These are phyloP conservation scores for Tenthredo scrophulariae DNA, from an alignment of 2,888 invertebrate genomes.

Conservation along the genomic window DNA sequence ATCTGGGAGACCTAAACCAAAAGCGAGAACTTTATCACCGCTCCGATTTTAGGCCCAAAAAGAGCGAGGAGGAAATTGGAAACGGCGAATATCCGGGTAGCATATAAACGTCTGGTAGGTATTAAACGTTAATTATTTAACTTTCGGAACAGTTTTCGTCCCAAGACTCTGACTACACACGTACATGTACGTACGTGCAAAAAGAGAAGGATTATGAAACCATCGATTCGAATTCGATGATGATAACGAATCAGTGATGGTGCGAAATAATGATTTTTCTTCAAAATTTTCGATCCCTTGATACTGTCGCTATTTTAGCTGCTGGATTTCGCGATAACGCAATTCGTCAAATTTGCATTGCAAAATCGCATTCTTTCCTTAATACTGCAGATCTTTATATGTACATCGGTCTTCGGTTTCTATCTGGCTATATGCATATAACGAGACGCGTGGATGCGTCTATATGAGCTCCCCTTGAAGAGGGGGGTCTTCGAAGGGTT, in stretches of 20 bases:
- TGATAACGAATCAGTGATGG: too few relatives aligned
- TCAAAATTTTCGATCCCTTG: neutral
- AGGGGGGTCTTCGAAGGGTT: slow-evolving; percentile 6
- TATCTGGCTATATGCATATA: neutral
- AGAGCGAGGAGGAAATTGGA: neutral
- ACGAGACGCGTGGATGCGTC: too few relatives aligned
- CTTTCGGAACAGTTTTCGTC: neutral
- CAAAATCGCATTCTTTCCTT: neutral
- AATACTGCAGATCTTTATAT: neutral
- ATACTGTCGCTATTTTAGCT: neutral
- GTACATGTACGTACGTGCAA: neutral
- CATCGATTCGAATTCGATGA: neutral
- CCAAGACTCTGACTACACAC: neutral
- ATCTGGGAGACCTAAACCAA: slow-evolving; percentile 11
- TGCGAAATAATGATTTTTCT: neutral
- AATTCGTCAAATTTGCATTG: neutral
- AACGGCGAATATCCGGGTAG: neutral
- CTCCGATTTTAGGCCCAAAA: neutral
- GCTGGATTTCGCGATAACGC: neutral
- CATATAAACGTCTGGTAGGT: neutral
- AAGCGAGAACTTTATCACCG: slow-evolving; percentile 11
- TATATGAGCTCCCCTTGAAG: neutral
- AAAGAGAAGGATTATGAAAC: neutral
- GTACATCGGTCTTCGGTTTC: neutral
- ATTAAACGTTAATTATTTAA: neutral